Evolutionary conservation across 2,113 vertebrate species (phyloP), one percentile per base, ranked within the genome.

Genomic region (Solea solea): DNA sequence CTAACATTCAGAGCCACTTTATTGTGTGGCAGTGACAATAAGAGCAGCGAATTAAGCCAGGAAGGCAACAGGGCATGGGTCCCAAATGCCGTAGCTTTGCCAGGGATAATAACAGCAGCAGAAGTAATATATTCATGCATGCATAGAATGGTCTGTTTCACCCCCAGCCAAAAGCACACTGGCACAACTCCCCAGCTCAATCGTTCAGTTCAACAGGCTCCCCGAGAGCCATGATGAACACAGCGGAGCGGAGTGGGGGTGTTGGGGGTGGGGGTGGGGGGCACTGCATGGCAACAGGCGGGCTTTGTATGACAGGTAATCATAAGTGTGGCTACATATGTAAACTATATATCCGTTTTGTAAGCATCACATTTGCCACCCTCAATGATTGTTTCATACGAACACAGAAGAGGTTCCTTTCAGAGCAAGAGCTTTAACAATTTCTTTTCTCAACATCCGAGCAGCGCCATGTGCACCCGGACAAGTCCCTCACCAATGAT

Each of bases 61-160:
- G 53, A 59, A 75, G 82, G 73, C 81, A 78, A 84, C 69, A 82
- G 66, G 80, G 81, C 70, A 51, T 82, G 62, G 80, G 81, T 82
- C 85, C 74, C 86, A 76, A 84, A 78, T 69, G 80, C 54, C 4
- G 15, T 16, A 70, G 74, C 69, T 77, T 81, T 84, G 88, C 76
- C 69, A 84, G 75, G 74, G 85, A 88, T 82, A 89, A 88, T 76
- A 88, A 87, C 83, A 81, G 78, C 65, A 76, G 83, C 85, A 88
- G 72, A 64, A 80, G 79, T 86, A 90, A 88, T 89, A 81, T 89
- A 91, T 90, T 89, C 83, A 87, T 90, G 79, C 80, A 85, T 85
- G 82, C 88, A 85, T 11, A 76, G 72, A 83, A 81, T 78, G 80
- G 81, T 83, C 80, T 62, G 70, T 74, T 81, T 84, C 80, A 78